These are phyloP conservation scores for Meloidogyne chitwoodi DNA, from an alignment of 1,140 invertebrate species.

Conservation along the genomic window DNA sequence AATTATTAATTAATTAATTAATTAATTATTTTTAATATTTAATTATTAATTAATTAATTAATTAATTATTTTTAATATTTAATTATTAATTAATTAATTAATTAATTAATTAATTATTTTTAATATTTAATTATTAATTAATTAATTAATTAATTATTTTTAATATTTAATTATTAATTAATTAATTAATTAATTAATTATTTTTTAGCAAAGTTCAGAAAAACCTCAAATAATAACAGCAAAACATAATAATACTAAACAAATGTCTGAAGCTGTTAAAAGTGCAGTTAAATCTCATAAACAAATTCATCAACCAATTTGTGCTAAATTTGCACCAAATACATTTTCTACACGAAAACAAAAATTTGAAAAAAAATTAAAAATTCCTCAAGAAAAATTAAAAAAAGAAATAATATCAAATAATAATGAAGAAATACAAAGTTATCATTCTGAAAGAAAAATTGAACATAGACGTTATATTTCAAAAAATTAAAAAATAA, in stretches of 20 bases:
- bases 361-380: neutral
- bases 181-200: neutral
- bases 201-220: neutral
- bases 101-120: neutral
- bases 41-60: neutral
- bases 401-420: neutral
- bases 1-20: neutral
- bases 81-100: neutral
- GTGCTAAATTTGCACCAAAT: constrained; percentile 15
- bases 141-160: neutral
- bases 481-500: neutral
- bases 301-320: constrained; percentile 24
- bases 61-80: neutral
- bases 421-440: constrained; percentile 6
- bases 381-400: neutral
- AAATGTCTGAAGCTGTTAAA: constrained; percentile 38
- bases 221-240: constrained; percentile 31
- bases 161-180: neutral
- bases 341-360: neutral
- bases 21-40: neutral
- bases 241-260: constrained; percentile 39
- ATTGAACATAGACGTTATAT: constrained; percentile 10
- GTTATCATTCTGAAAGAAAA: constrained; percentile 13
- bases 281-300: constrained; percentile 24
- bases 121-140: neutral